A percentile compares a stretch with the other conserved stretches of the same genome.
phyloP scores from a whole-genome alignment of 1,140 invertebrate genomes.

The Mizuhopecten yessoensis region DNA sequence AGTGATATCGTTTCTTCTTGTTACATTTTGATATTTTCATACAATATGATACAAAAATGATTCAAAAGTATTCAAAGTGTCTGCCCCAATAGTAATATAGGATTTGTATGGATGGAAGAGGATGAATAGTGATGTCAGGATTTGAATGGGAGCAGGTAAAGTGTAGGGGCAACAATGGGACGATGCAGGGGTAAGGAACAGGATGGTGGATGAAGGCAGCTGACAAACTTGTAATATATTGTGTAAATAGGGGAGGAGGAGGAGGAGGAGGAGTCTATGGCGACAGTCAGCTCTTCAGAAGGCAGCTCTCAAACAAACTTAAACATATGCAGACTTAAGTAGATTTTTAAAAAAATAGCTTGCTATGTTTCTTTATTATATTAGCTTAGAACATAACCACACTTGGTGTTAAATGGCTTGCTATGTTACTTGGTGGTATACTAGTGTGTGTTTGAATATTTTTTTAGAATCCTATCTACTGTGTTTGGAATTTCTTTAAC shows the following conservation, averaged over 20 bases:
- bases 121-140: too few relatives aligned
- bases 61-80: too few relatives aligned
- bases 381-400: not conserved
- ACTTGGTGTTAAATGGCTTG: not conserved
- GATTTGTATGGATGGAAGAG: too few relatives aligned
- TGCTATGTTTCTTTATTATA: conserved; percentile 7
- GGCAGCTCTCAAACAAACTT: conserved; percentile 7
- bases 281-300: conserved; percentile 31
- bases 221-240: conserved; percentile 1
- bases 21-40: too few relatives aligned
- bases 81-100: too few relatives aligned
- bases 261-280: not conserved
- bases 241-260: conserved; percentile 11
- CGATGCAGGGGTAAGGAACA: not conserved
- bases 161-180: too few relatives aligned
- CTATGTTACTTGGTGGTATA: conserved; percentile 21
- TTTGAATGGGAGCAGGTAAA: too few relatives aligned
- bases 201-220: not conserved
- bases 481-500: conserved; percentile 18
- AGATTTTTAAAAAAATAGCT: not conserved
- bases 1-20: too few relatives aligned
- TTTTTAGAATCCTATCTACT: not conserved
- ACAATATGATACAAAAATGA: too few relatives aligned
- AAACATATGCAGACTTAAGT: conserved; percentile 27
- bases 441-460: not conserved